Percentiles rank a stretch among this genome's conserved stretches.
Conservation (phyloP, 1,140 invertebrate species). For the Hyles vespertilio region DNA sequence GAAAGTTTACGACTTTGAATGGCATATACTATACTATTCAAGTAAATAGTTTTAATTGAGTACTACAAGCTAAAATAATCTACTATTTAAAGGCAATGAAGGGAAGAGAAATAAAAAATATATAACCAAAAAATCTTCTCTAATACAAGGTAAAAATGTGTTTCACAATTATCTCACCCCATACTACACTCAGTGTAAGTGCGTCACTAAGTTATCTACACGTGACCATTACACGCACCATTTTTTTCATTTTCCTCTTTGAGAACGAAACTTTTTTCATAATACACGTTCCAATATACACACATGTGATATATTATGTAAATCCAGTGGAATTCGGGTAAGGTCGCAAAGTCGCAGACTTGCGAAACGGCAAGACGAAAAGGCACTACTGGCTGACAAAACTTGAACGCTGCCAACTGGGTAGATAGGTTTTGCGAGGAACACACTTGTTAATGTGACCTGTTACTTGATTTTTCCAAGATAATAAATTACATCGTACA, state of each 20-base stretch:
- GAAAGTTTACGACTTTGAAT: too few relatives aligned
- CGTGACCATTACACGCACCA: constrained; percentile 38
- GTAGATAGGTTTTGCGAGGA: constrained; percentile 52
- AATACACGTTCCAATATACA: constrained; percentile 16
- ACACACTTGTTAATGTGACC: constrained; percentile 28
- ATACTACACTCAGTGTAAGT: constrained; percentile 19
- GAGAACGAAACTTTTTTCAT: constrained; percentile 49
- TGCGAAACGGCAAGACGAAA: constrained; percentile 43
- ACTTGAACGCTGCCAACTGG: constrained; percentile 45
- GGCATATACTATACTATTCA: too few relatives aligned
- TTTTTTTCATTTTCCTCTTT: constrained; percentile 56
- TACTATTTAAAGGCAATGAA: too few relatives aligned
- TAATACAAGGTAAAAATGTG: too few relatives aligned
- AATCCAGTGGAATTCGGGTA: neutral
- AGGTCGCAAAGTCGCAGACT: constrained; percentile 27
- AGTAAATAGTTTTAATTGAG: too few relatives aligned
- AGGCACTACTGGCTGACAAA: constrained; percentile 46
- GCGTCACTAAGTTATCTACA: neutral
- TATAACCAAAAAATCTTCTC: too few relatives aligned
- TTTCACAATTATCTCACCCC: constrained; percentile 16
- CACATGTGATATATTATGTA: constrained; percentile 15
- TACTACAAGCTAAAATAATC: too few relatives aligned
- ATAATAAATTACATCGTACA: too few relatives aligned
- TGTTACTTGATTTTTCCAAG: too few relatives aligned
- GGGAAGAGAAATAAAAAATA: too few relatives aligned